Percentiles rank a stretch among this genome's conserved stretches.
Conservation (phyloP, 2,113 vertebrate species). For the Vanacampus margaritifer region DNA sequence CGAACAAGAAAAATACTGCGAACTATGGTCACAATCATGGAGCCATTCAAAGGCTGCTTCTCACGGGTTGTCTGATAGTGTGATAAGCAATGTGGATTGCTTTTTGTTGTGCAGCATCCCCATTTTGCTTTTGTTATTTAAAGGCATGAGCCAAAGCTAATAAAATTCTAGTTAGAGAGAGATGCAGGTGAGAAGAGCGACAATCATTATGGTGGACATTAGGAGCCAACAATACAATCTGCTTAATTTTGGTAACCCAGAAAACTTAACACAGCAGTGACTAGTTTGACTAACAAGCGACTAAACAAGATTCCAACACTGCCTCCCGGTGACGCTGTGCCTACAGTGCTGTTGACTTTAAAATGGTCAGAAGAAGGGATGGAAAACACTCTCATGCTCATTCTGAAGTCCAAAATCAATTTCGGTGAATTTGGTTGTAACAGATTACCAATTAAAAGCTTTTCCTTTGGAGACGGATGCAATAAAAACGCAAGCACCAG, state of each 20-base stretch:
- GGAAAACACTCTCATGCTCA: not conserved
- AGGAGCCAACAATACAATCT: slow-evolving; percentile 6
- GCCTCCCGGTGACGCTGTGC: not conserved
- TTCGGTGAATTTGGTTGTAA: not conserved
- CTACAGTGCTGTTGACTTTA: not conserved
- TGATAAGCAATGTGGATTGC: not conserved
- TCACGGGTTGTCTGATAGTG: not conserved
- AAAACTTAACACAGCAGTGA: not conserved
- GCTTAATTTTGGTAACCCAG: not conserved
- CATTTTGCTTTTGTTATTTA: not conserved
- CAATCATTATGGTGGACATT: not conserved
- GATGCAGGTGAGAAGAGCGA: not conserved
- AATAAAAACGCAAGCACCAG: not conserved
- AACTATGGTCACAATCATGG: not conserved
- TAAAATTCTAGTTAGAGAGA: not conserved
- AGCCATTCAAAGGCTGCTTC: not conserved
- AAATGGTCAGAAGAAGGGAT: not conserved
- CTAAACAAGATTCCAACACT: not conserved
- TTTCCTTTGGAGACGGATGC: not conserved
- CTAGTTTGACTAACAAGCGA: not conserved
- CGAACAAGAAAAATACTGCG: not conserved
- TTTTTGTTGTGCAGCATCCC: not conserved
- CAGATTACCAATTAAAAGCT: not conserved
- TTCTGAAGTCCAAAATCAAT: not conserved
- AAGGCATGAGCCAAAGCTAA: not conserved